Evolutionary conservation across 2,888 invertebrate species (phyloP).

Genomic region (Fragum sueziense): DNA sequence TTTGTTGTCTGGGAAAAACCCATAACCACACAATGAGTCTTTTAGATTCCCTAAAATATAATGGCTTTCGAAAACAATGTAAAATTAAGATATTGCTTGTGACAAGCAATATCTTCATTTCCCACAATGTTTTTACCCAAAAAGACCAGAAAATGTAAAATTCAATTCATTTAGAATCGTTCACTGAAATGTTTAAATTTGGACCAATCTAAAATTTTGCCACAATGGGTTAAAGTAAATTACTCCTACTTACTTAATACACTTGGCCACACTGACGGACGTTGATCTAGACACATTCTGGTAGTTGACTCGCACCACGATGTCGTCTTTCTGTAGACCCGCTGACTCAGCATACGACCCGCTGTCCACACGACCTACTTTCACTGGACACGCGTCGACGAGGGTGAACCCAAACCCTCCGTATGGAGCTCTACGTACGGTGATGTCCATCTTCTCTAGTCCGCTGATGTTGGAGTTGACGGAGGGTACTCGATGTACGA

Average conservation of each 20-base stretch:
- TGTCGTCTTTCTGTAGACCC: conserved; percentile 75
- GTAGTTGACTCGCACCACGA: conserved; percentile 77
- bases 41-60: too few species aligned
- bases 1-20: too few species aligned
- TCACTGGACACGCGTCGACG: conserved; percentile 76
- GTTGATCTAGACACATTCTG: conserved; percentile 79
- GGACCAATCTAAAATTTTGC: too few species aligned
- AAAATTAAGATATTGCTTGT: too few species aligned
- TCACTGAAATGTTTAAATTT: too few species aligned
- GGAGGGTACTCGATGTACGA: conserved; percentile 31
- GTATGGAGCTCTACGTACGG: conserved; percentile 65
- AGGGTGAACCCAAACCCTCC: conserved; percentile 79
- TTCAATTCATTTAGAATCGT: too few species aligned
- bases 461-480: conserved; percentile 51
- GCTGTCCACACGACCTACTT: conserved; percentile 76
- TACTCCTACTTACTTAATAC: conserved; percentile 80
- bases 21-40: too few species aligned
- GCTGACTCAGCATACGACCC: conserved; percentile 74
- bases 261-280: conserved; percentile 76
- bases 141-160: too few species aligned
- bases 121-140: too few species aligned
- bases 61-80: too few species aligned
- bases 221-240: too few species aligned
- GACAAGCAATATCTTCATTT: too few species aligned
- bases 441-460: conserved; percentile 52